Conservation (phyloP, 37 sponge, comb jelly and placozoan genomes). For the Trichoplax adhaerens region DNA sequence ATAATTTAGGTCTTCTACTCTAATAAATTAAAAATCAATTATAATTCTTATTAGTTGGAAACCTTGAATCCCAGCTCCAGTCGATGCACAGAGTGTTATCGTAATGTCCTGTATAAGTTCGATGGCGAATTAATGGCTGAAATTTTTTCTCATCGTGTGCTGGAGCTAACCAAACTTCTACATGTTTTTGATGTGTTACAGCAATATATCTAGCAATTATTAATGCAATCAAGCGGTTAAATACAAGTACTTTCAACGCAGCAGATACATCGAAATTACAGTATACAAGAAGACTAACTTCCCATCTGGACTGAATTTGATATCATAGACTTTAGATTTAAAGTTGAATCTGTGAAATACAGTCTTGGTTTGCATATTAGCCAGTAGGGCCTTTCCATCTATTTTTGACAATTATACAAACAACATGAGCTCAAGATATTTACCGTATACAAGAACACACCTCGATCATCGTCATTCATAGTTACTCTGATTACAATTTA, state of each 20-base stretch:
- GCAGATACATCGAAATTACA: no score
- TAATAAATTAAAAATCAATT: not conserved
- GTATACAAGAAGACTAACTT: constrained; percentile 13
- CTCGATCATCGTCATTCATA: no score
- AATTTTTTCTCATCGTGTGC: constrained; percentile 42
- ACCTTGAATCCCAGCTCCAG: constrained; percentile 78
- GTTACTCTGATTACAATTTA: no score
- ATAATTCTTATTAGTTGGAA: not conserved
- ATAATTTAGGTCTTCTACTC: not conserved
- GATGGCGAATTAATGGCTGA: constrained; percentile 63
- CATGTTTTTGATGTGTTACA: constrained; percentile 59
- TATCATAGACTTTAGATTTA: constrained; percentile 64
- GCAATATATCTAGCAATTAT: constrained; percentile 42
- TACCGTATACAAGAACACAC: no score
- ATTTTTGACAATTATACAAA: not conserved
- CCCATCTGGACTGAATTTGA: constrained; percentile 81
- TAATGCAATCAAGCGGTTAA: no score
- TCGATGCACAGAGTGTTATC: constrained; percentile 71
- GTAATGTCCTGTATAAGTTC: constrained; percentile 66
- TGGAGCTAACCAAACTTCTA: constrained; percentile 85
- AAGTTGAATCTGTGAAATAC: constrained; percentile 86
- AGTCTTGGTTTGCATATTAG: constrained; percentile 39
- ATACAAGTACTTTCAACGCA: no score
- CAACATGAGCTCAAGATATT: no score
- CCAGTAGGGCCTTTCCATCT: constrained; percentile 66